Conservation (phyloP, 2,113 vertebrate genomes). For the Catharus bicknelli region DNA sequence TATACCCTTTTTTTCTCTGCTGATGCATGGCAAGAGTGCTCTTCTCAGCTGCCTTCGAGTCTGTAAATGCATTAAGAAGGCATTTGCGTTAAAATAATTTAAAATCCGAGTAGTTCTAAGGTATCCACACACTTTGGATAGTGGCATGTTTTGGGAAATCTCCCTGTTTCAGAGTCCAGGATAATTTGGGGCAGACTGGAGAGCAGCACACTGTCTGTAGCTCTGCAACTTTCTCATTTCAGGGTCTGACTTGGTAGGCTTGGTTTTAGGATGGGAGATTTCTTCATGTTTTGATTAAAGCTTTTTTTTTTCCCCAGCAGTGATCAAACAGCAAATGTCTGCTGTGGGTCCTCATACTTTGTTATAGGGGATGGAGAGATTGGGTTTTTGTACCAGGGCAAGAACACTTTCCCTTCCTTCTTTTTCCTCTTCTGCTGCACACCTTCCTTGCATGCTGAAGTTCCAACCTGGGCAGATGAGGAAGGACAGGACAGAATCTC, state of each 20-base stretch:
- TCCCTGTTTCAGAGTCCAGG: not conserved
- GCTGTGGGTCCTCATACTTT: not conserved
- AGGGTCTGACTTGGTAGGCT: not conserved
- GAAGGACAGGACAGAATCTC: not conserved
- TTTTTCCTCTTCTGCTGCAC: not conserved
- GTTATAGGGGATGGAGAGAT: not conserved
- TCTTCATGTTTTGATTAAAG: not conserved
- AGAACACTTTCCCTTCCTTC: not conserved
- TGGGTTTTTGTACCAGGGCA: accelerated
- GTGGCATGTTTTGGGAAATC: not conserved
- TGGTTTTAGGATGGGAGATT: not conserved
- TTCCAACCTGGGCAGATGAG: not conserved
- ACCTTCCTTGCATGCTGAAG: not conserved
- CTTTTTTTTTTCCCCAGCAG: not conserved
- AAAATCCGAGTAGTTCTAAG: not conserved
- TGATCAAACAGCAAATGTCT: not conserved
- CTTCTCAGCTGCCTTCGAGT: not conserved
- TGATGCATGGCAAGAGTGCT: not conserved
- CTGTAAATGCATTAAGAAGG: not conserved
- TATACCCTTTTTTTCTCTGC: not conserved
- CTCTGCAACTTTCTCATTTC: not conserved
- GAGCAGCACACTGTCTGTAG: accelerated
- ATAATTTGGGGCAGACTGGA: not conserved
- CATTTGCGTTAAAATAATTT: not conserved
- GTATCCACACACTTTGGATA: not conserved